Evolutionary conservation across 1,140 invertebrate genomes (phyloP), one percentile per base, ranked within the genome.

Genomic region (Pinna nobilis): DNA sequence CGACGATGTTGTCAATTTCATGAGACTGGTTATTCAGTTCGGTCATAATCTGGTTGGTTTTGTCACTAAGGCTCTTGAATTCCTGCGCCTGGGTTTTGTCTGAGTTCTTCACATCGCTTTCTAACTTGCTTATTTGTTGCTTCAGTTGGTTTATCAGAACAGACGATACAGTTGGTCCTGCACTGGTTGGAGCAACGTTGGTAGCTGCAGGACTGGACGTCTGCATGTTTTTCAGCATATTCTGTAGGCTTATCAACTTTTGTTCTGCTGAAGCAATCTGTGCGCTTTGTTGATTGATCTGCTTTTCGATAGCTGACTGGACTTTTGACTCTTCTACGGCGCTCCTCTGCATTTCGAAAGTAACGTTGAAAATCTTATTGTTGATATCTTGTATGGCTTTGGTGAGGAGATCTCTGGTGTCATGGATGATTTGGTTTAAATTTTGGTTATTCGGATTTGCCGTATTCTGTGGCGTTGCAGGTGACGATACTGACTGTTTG

Each of bases 251-350:
- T 2, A 66, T 63, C 7, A 70, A 9, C 23, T 65, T 70, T 32
- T 64, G 60, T 51, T 74, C 65, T 35, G 73, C 47, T 59, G 32
- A 47, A 3, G 66, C 60, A 30, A 75, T 64, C 13, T 50, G 23
- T 5, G 33, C 61, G 5, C 66, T 57, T 47, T 75, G 73, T 13
- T 59, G 44, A 33, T 69, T 75, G 23, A 75, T 75, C 44, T 75
- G 66, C n/a, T 57, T 70, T 32, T 75, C 60, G 9, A 70, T 57
- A 11, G 66, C 66, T 11, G 73, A 50, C 44, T 75, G 41, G 1
- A 70, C 51, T 55, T 75, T 75, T 3, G 67, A 64, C 44, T 75
- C 66, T 44, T 75, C 66, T 18, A 75, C 33, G 13, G 73, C 60
- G 51, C 66, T 65, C 13, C 55, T 70, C 39, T 75, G 73, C 49